Percentiles rank a stretch among this genome's conserved stretches.
Evolutionary conservation across 2,888 invertebrate genomes (phyloP).

Genomic region (Sphinx pinastri): DNA sequence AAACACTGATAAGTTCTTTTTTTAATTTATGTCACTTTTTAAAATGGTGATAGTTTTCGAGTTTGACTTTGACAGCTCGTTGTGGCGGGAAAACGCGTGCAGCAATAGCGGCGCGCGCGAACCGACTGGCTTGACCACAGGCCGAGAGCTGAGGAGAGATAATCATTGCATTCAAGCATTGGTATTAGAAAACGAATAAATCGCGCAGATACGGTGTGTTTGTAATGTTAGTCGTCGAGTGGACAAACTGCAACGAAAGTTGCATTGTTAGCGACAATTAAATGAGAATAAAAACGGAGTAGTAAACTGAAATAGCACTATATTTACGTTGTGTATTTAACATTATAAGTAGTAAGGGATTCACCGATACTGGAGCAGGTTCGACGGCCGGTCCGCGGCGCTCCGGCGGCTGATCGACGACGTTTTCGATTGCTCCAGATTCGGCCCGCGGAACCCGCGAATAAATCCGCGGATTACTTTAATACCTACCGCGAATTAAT

Average conservation of each 20-base stretch:
- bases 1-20: constrained; percentile 43
- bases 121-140: constrained; percentile 58
- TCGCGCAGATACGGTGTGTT: constrained; percentile 68
- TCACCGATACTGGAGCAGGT: too few species aligned
- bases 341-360: too few species aligned
- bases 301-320: not conserved
- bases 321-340: not conserved
- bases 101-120: constrained; percentile 52
- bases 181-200: constrained; percentile 79
- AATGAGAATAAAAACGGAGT: not conserved
- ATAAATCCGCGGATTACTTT: too few species aligned
- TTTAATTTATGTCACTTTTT: constrained; percentile 39
- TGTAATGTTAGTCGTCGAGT: constrained; percentile 42
- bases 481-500: too few species aligned
- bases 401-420: too few species aligned
- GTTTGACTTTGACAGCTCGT: constrained; percentile 44
- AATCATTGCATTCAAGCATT: constrained; percentile 61
- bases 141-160: constrained; percentile 43
- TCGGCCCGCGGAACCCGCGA: too few species aligned
- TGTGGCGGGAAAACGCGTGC: constrained; percentile 53
- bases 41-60: constrained; percentile 44
- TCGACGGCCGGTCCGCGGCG: too few species aligned
- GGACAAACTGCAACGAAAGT: constrained; percentile 42
- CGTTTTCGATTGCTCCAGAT: too few species aligned
- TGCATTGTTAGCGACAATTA: constrained; percentile 28